Conservation (phyloP, 2,797 vertebrate species). For the Lophotriccus pileatus region DNA sequence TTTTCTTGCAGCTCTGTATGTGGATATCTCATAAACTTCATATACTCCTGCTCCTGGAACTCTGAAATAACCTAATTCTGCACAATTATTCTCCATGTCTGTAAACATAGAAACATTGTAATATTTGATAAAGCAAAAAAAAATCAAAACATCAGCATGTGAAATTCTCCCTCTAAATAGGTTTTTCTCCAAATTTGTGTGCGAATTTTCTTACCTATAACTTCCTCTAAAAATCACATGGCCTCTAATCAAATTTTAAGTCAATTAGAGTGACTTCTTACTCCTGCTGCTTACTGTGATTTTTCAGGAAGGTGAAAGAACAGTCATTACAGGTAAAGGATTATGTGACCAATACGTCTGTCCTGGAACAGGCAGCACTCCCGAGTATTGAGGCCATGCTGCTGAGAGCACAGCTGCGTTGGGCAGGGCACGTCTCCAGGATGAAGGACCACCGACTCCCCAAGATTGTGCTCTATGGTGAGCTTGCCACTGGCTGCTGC, state of each 20-base stretch:
- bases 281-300: not conserved
- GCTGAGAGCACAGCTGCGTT: too few relatives aligned
- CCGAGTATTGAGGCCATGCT: too few relatives aligned
- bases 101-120: not conserved
- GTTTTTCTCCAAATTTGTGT: not conserved
- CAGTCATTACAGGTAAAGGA: slow-evolving; percentile 13
- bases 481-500: too few relatives aligned
- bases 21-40: not conserved
- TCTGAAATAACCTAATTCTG: not conserved
- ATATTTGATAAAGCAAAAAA: not conserved
- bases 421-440: too few relatives aligned
- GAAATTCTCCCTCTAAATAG: not conserved
- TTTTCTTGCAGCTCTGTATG: not conserved
- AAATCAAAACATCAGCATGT: not conserved
- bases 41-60: not conserved
- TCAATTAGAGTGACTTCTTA: not conserved
- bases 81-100: not conserved
- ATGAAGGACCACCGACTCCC: too few relatives aligned
- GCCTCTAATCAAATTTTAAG: slow-evolving; percentile 21
- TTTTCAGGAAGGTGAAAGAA: slow-evolving; percentile 11
- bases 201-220: slow-evolving; percentile 1
- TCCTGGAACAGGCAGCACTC: too few relatives aligned
- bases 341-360: too few relatives aligned
- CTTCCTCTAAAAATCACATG: not conserved
- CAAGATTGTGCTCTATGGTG: too few relatives aligned